These are phyloP conservation scores for Gnathonemus echidnorhynchus DNA, from an alignment of 2,113 vertebrate species.

Conservation along the genomic window DNA sequence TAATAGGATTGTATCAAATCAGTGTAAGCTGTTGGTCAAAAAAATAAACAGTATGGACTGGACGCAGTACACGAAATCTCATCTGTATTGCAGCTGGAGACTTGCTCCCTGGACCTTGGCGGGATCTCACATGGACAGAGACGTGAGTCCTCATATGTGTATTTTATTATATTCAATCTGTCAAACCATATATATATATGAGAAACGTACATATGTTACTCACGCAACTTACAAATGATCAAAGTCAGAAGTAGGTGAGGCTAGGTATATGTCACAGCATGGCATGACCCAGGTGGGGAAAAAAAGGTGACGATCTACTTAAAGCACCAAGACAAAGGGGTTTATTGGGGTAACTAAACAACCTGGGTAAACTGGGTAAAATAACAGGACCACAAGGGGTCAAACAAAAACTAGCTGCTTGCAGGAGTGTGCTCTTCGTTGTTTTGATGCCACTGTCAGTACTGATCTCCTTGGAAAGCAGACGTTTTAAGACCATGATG, in stretches of 20 bases:
- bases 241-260: not conserved
- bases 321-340: too few relatives aligned
- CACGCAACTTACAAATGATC: not conserved
- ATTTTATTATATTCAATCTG: not conserved
- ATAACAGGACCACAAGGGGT: too few relatives aligned
- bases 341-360: too few relatives aligned
- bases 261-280: not conserved
- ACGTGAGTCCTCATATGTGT: not conserved
- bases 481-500: too few relatives aligned
- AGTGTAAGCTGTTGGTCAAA: not conserved
- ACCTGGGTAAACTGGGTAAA: too few relatives aligned
- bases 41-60: not conserved
- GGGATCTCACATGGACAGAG: conserved; percentile 11
- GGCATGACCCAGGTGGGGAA: too few relatives aligned
- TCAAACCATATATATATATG: not conserved
- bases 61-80: not conserved
- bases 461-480: too few relatives aligned
- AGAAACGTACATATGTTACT: not conserved
- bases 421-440: too few relatives aligned
- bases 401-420: too few relatives aligned
- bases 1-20: not conserved
- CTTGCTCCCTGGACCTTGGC: conserved; percentile 19
- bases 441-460: too few relatives aligned
- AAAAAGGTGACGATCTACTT: too few relatives aligned
- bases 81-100: conserved; percentile 4